Evolutionary conservation across 2,888 invertebrate genomes (phyloP), one percentile per base, ranked within the genome.

Genomic region (Prosapia bicincta): DNA sequence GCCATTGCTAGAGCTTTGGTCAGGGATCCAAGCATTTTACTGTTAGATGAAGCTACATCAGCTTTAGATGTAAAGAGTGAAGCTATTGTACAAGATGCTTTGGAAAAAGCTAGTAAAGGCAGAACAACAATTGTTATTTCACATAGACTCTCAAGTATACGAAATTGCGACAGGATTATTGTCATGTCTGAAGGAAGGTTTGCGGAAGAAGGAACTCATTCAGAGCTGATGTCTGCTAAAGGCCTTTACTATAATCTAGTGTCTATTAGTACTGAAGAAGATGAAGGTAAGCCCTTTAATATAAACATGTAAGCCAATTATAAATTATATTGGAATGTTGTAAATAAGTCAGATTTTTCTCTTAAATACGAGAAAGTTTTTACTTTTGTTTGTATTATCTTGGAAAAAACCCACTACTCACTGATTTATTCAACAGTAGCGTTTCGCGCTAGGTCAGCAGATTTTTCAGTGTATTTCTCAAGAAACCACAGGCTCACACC

Each of bases 101-200:
- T 38, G 13, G 38, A 38, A 13, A 38, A 38, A 13, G 38, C 38
- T 1, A 90, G 91, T 82, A 85, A 90, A 85, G 92, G 92, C 69
- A 88, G 93, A 73, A 94, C 94, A 0, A 94, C 94, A 0, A 88
- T 94, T 10, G 92, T 94, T 26, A 91, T 94, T 10, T 94, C 94
- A 0, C 94, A 94, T 83, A 87, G 93, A 72, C 85, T 94, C 23
- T 89, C 92, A 0, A 93, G 93, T 0, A 92, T 94, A 2, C 38
- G 38, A 13, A 38, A 38, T 38, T 7, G 2, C 2, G 38, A 38
- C 38, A 38, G 38, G 13, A 38, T 38, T 38, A 13, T 38, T 13
- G 38, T 38, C 15, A 38, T 38, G 38, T 38, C 38, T 38, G 38
- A 74, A 86, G 91, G 76, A 7, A 38, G 13, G 38, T 38, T 93